Conservation (phyloP, 2,888 invertebrate species). For the Drosophila paramelanica region DNA sequence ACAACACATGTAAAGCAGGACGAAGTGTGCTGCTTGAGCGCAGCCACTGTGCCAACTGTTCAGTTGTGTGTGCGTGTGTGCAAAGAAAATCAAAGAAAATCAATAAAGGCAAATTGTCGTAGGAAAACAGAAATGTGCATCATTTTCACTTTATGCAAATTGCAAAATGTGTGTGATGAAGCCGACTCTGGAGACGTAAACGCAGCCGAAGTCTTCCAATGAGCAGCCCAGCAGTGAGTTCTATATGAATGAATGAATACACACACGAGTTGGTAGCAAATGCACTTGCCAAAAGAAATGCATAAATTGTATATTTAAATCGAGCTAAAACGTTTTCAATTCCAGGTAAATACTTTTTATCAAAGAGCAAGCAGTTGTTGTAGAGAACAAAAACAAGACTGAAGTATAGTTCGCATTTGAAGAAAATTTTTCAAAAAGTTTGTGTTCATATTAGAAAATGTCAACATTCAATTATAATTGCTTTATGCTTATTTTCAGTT, state of each 20-base stretch:
- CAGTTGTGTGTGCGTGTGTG: constrained; percentile 25
- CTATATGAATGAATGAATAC: constrained; percentile 32
- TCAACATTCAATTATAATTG: too few species aligned
- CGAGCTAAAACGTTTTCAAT: too few species aligned
- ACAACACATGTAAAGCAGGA: constrained; percentile 71
- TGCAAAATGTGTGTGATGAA: constrained; percentile 74
- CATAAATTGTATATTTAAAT: too few species aligned
- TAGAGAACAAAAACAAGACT: too few species aligned
- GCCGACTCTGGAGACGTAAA: constrained; percentile 41
- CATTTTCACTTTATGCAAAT: constrained; percentile 80
- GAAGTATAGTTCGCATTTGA: too few species aligned
- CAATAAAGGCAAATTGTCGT: constrained; percentile 77
- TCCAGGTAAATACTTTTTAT: too few species aligned
- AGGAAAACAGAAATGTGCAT: constrained; percentile 77
- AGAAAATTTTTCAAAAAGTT: too few species aligned
- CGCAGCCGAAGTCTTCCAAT: constrained; percentile 18
- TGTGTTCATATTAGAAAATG: too few species aligned
- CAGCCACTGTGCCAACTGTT: constrained; percentile 32
- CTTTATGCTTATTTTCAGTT: too few species aligned
- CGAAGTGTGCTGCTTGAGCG: constrained; percentile 50
- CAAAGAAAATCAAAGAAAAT: constrained; percentile 75
- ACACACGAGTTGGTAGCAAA: constrained; percentile 20
- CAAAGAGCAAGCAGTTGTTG: too few species aligned
- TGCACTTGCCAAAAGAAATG: background rate
- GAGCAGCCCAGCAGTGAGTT: constrained; percentile 34